A percentile compares a stretch with the other conserved stretches of the same genome.
phyloP scores from a whole-genome alignment of 2,113 vertebrate genomes.

The Tyto alba region DNA sequence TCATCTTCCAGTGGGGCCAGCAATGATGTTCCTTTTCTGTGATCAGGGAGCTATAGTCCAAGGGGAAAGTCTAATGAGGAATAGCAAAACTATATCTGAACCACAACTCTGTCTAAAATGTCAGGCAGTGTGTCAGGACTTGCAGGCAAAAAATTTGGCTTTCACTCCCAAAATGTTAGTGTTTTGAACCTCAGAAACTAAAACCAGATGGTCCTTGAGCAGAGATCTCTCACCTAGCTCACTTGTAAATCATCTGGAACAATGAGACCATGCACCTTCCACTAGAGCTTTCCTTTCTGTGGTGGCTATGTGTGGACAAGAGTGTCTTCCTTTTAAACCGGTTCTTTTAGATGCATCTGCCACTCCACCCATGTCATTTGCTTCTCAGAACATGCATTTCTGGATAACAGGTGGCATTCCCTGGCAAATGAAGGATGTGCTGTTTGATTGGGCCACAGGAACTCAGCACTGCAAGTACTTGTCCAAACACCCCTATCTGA shows the following conservation, averaged over 20 bases:
- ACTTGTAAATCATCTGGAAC: not conserved
- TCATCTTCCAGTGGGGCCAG: not conserved
- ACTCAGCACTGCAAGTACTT: not conserved
- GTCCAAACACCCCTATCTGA: not conserved
- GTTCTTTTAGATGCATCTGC: not conserved
- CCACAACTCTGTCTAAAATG: not conserved
- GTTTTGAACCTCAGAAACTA: not conserved
- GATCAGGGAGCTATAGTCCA: not conserved
- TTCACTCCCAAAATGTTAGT: not conserved
- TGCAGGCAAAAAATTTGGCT: not conserved
- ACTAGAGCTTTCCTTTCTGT: not conserved
- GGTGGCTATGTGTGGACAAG: fast-evolving
- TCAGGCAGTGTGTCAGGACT: not conserved
- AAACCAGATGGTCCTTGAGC: not conserved
- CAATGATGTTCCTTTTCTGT: not conserved
- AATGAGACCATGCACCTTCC: not conserved
- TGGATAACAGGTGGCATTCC: not conserved
- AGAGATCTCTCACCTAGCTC: not conserved
- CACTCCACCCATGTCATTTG: not conserved
- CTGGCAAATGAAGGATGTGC: not conserved
- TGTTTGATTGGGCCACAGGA: not conserved
- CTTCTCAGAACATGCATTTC: not conserved
- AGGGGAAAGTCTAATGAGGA: not conserved
- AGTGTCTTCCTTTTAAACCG: not conserved
- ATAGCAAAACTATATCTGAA: not conserved